Evolutionary conservation across 1,140 invertebrate genomes (phyloP), one percentile per base, ranked within the genome.

Genomic region (Drosophila elegans): DNA sequence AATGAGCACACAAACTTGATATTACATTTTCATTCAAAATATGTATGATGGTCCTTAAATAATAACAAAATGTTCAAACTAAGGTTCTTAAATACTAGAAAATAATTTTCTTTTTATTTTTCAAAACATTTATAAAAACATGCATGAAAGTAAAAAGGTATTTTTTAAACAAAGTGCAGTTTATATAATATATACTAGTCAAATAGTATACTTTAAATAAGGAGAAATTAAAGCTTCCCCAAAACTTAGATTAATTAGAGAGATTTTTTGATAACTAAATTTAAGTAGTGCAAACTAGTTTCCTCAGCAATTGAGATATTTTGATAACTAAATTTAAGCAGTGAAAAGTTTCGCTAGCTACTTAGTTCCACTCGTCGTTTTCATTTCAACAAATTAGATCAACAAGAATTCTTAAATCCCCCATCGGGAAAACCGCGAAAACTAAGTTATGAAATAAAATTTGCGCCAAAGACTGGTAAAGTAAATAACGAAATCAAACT

Each of bases 371-470:
- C 60, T 44, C 46, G 66, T 52, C 56, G 29, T 68, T 66, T 66
- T 46, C 64, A 56, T 51, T 51, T 56, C 36, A 69, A 41, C 27
- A 56, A 69, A 71, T 71, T 56, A 71, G 51, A 71, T 39, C 16
- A 61, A 52, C 60, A 78, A 41, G 13, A 44, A 21, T 60, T 49
- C 81, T 45, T 38, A 56, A 73, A 63, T 80, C 66, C 57, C 41
- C 48, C 48, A 42, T 48, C 62, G 52, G 49, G 42, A 34, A 80
- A 69, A 49, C 56, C 48, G 48, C 55, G 48, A 41, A 79, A 78
- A 78, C 62, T 48, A 69, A 85, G 74, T 85, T 81, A 85, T 81
- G 69, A 81, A 85, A 85, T 81, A 56, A 67, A 85, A 78, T 85
- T 75, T 86, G 52, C 78, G 66, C 71, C 75, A 74, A 69, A 56